A percentile compares a stretch with the other conserved stretches of the same genome.
Conservation (phyloP, 2,113 vertebrate genomes). For the Oryzias melastigma region DNA sequence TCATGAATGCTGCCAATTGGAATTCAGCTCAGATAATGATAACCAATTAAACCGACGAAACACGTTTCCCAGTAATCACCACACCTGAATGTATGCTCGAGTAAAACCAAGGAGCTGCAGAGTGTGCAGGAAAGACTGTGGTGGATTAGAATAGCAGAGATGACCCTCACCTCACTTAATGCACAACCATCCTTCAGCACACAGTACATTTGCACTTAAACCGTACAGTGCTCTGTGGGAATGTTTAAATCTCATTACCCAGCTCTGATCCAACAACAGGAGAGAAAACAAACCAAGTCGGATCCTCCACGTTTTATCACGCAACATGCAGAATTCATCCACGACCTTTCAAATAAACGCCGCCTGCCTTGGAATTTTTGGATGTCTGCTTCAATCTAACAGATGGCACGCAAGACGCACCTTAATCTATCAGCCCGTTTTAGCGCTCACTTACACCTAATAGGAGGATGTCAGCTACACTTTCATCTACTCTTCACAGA, state of each 20-base stretch:
- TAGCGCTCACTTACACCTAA: background rate
- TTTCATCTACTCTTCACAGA: background rate
- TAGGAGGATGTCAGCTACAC: conserved; percentile 2
- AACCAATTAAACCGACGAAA: too few species aligned
- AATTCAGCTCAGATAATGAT: too few species aligned
- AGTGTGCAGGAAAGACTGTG: too few species aligned
- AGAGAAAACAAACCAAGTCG: background rate
- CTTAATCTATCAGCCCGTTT: conserved; percentile 6
- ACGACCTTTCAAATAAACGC: background rate
- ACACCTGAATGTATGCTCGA: too few species aligned
- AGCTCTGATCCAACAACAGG: background rate
- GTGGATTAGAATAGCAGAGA: too few species aligned
- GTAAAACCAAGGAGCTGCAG: too few species aligned
- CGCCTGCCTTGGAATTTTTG: background rate
- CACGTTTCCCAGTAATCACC: too few species aligned
- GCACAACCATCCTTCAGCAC: background rate
- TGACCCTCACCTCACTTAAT: too few species aligned
- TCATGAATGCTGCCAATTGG: too few species aligned
- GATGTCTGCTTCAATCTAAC: background rate
- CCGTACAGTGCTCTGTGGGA: background rate
- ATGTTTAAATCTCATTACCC: background rate
- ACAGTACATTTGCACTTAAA: background rate
- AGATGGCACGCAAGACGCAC: background rate
- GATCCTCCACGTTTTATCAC: background rate
- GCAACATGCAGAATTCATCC: background rate